These are phyloP conservation scores for Diplodus sargus DNA, from an alignment of 2,797 vertebrate genomes.

Conservation along the genomic window DNA sequence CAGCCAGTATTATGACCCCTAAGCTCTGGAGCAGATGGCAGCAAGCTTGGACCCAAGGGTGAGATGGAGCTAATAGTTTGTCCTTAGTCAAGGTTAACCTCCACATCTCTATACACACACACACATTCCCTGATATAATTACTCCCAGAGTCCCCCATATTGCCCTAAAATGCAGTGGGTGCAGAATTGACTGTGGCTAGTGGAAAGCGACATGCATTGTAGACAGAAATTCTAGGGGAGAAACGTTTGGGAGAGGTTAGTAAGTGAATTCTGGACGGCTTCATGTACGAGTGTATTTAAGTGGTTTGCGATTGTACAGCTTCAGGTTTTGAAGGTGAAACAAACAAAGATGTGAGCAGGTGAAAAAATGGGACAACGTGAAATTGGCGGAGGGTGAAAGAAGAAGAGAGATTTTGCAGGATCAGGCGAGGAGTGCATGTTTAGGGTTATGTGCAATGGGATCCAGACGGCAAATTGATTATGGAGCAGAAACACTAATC, in stretches of 20 bases:
- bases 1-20: constrained; percentile 64
- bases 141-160: constrained; percentile 38
- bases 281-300: constrained; percentile 2
- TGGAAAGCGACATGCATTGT: constrained; percentile 21
- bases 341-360: constrained; percentile 30
- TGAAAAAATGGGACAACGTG: constrained; percentile 12
- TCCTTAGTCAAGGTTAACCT: constrained; percentile 77
- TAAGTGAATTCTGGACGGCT: constrained; percentile 1
- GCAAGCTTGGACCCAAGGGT: constrained; percentile 65
- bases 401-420: constrained; percentile 44
- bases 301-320: constrained; percentile 20
- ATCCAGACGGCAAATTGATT: constrained; percentile 80
- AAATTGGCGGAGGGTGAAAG: constrained; percentile 22
- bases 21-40: constrained; percentile 76
- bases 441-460: constrained; percentile 68
- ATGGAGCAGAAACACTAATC: constrained; percentile 80
- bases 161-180: constrained; percentile 49
- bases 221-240: constrained; percentile 1
- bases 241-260: constrained; percentile 10
- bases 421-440: constrained; percentile 64
- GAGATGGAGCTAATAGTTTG: constrained; percentile 68
- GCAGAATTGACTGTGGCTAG: constrained; percentile 34
- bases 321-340: constrained; percentile 38
- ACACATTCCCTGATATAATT: constrained; percentile 46
- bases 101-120: constrained; percentile 19